phyloP scores from a whole-genome alignment of 2,888 invertebrate genomes.

The Steinernema carpocapsae region DNA sequence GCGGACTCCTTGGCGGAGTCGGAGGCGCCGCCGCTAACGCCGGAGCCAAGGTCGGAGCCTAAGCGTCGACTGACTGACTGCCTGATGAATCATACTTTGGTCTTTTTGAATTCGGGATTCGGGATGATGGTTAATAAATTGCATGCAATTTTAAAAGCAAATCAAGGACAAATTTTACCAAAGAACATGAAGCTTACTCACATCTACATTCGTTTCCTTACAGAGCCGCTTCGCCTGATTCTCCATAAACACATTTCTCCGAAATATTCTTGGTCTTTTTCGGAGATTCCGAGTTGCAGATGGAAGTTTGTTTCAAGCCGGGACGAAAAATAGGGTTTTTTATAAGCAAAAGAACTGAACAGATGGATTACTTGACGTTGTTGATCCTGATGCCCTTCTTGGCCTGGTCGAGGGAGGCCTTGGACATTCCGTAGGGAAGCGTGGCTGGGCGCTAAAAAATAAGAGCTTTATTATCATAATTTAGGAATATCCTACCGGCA shows the following conservation, averaged over 20 bases:
- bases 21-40: no score
- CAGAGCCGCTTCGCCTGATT: not conserved
- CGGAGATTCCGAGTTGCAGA: not conserved
- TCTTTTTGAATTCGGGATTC: no score
- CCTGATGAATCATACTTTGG: no score
- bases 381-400: slow-evolving; percentile 38
- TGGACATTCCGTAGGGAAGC: slow-evolving; percentile 36
- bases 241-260: not conserved
- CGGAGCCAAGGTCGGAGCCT: no score
- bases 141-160: not conserved
- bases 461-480: not conserved
- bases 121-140: not conserved
- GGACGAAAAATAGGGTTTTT: not conserved
- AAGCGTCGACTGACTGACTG: not conserved
- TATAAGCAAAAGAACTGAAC: not conserved
- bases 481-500: not conserved
- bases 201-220: no score
- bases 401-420: slow-evolving; percentile 39
- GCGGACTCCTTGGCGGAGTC: no score
- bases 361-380: slow-evolving; percentile 19
- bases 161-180: no score
- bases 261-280: not conserved
- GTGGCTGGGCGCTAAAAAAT: not conserved
- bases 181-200: no score
- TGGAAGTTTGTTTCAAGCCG: slow-evolving; percentile 7